These are phyloP conservation scores for Oeneis ivallda DNA, from an alignment of 2,888 invertebrate species.

Conservation along the genomic window DNA sequence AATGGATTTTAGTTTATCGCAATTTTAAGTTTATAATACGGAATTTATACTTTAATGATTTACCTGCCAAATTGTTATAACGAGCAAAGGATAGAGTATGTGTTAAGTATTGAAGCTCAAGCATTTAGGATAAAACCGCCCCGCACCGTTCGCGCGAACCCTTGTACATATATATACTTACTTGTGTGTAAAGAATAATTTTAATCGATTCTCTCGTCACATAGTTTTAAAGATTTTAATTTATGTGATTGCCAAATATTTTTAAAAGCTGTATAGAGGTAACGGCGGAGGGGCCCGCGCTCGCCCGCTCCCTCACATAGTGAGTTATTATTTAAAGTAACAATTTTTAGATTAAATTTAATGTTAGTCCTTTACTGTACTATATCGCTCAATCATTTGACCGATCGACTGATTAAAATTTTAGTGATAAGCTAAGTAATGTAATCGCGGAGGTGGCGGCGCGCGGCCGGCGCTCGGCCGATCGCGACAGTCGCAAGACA, in stretches of 20 bases:
- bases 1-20: slow-evolving; percentile 80
- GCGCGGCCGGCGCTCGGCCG: slow-evolving; percentile 14
- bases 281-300: slow-evolving; percentile 53
- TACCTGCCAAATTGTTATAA: slow-evolving; percentile 77
- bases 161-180: slow-evolving; percentile 72
- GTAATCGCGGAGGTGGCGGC: slow-evolving; percentile 51
- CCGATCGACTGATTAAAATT: slow-evolving; percentile 83
- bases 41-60: slow-evolving; percentile 74
- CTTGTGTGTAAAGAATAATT: slow-evolving; percentile 80
- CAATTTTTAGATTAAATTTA: slow-evolving; percentile 81
- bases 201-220: slow-evolving; percentile 80
- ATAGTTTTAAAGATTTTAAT: slow-evolving; percentile 80
- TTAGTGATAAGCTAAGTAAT: slow-evolving; percentile 81
- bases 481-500: slow-evolving; percentile 21
- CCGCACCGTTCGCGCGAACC: slow-evolving; percentile 67
- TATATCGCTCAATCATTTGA: slow-evolving; percentile 82
- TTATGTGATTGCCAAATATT: slow-evolving; percentile 81
- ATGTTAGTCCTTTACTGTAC: slow-evolving; percentile 81
- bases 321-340: slow-evolving; percentile 81
- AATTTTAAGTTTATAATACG: slow-evolving; percentile 73
- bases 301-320: slow-evolving; percentile 63
- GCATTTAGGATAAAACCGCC: slow-evolving; percentile 68
- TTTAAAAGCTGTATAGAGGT: slow-evolving; percentile 74
- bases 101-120: slow-evolving; percentile 77
- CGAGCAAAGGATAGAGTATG: slow-evolving; percentile 70